phyloP scores from a whole-genome alignment of 1,140 invertebrate species.

The Papilio machaon region DNA sequence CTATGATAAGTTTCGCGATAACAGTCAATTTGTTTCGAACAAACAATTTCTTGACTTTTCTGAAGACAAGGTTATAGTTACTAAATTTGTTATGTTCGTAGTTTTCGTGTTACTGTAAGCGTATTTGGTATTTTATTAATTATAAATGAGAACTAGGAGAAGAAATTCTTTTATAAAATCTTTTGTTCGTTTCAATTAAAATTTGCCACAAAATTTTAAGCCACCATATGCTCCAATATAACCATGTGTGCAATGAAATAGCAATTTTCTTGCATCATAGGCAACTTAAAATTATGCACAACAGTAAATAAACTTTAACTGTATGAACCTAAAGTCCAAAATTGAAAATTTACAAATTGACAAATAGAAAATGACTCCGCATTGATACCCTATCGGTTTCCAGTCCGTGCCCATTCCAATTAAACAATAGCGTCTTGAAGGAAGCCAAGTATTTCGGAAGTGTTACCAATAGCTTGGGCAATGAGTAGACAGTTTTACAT shows the following conservation, averaged over 20 bases:
- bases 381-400: constrained; percentile 49
- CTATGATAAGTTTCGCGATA: too few relatives aligned
- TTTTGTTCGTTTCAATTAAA: constrained; percentile 44
- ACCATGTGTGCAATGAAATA: constrained; percentile 60
- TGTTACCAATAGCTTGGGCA: constrained; percentile 47
- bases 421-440: constrained; percentile 67
- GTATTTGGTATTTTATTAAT: too few relatives aligned
- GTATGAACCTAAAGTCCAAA: neutral
- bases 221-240: constrained; percentile 49
- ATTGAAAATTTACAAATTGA: constrained; percentile 7
- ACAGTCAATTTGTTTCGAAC: too few relatives aligned
- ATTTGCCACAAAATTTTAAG: constrained; percentile 37
- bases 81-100: too few relatives aligned
- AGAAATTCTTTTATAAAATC: neutral
- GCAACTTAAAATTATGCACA: neutral
- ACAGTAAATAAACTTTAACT: neutral
- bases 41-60: neutral
- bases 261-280: constrained; percentile 47
- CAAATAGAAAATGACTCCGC: constrained; percentile 29
- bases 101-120: too few relatives aligned
- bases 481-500: constrained; percentile 66
- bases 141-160: neutral
- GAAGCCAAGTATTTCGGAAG: constrained; percentile 57
- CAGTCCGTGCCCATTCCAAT: constrained; percentile 58
- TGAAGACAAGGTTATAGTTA: neutral